Base-by-base conservation (phyloP, 2,797 vertebrate species). In the Enteromius thamalakanensis region DNA sequence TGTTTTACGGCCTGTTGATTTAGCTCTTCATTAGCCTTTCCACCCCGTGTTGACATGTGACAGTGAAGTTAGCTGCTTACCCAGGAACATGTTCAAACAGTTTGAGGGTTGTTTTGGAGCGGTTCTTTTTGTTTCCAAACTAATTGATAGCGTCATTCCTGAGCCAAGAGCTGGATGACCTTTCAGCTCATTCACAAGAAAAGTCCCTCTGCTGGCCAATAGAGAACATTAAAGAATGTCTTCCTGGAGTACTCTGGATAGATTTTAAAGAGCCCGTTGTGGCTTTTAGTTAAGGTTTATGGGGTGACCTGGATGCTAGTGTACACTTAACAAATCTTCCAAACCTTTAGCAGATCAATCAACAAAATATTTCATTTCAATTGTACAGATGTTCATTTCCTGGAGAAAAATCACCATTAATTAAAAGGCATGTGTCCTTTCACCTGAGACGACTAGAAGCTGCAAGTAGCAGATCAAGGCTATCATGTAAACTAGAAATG, bases 1-100 rank as follows among this genome's bases (percentile, higher is more conserved):
- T 79, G 86, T 80, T 85, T 81, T 69, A 84, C 51, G 67, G 23
- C 60, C 75, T 86, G 74, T 85, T 86, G 85, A 86, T 85, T 88
- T 86, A 86, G 81, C 76, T 88, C 77, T 75, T 88, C 87, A 81
- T 85, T 85, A 82, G 72, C 64, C 76, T 74, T 82, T 40, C 58
- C 69, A 55, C 84, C 83, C 53, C 49, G 55, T 87, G 81, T 84
- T 84, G 76, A 86, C 86, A 87, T 86, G 76, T 79, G 42, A 58
- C 29, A 53, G 68, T 84, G 62, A 86, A 83, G 71, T 72, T 71
- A 71, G 78, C 85, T 72, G 75, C 76, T 79, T 78, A 79, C 67
- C 14, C 70, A 34, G 84, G 80, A 84, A 88, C 84, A 83, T 89
- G 88, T 87, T 86, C 62, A 55, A 87, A 85, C 83, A 84, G 78